phyloP scores from a whole-genome alignment of 2,888 invertebrate species.

The Dolomedes plantarius region DNA sequence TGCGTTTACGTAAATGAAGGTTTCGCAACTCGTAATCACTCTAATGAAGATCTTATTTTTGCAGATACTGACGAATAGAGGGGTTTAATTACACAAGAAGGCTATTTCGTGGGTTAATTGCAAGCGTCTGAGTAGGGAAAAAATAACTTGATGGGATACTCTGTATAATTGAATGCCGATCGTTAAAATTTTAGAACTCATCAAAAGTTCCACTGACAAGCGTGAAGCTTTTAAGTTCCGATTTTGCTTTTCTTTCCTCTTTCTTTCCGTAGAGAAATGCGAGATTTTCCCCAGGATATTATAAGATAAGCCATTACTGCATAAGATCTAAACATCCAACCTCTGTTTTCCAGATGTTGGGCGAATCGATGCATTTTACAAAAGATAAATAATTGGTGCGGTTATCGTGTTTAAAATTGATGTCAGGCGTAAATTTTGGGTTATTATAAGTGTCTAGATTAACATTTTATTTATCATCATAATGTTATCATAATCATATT shows the following conservation, averaged over 20 bases:
- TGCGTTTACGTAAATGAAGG: constrained; percentile 19
- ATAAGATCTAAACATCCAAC: too few species aligned
- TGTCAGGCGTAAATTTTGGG: too few species aligned
- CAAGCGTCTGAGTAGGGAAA: background rate
- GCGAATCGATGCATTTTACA: too few species aligned
- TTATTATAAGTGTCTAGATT: too few species aligned
- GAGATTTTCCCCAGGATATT: too few species aligned
- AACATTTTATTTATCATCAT: too few species aligned
- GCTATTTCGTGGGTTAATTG: background rate
- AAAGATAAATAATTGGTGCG: too few species aligned
- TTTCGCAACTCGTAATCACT: constrained; percentile 23
- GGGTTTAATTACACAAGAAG: background rate
- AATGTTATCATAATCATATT: too few species aligned
- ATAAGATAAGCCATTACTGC: too few species aligned
- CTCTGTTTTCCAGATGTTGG: too few species aligned
- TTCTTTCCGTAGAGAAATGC: background rate
- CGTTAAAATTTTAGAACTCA: background rate
- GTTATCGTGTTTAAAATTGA: too few species aligned
- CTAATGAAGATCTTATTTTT: constrained; percentile 32
- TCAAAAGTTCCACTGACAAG: background rate
- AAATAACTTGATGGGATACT: background rate
- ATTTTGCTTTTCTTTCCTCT: background rate
- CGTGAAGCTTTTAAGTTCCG: too few species aligned
- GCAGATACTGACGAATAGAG: background rate
- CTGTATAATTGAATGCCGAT: background rate